These are phyloP conservation scores for Entomobrya multifasciata DNA, from an alignment of 2,888 invertebrate genomes.

Conservation along the genomic window DNA sequence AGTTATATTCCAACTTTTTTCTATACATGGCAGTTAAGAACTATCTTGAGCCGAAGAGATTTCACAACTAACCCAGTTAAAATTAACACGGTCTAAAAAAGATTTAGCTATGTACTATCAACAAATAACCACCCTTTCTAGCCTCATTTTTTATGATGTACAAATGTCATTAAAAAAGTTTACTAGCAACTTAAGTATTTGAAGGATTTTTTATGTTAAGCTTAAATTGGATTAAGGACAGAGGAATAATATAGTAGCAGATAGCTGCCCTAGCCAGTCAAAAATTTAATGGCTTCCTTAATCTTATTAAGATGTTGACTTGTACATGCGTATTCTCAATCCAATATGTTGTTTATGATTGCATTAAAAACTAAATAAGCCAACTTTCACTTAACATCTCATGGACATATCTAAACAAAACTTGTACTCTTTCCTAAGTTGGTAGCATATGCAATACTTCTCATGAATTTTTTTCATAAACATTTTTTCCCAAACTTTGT, in stretches of 20 bases:
- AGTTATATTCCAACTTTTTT: no score
- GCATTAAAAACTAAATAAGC: no score
- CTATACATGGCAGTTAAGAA: no score
- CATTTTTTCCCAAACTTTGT: not conserved
- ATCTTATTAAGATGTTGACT: not conserved
- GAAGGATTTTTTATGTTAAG: constrained; percentile 31
- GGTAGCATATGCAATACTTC: not conserved
- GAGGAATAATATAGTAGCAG: not conserved
- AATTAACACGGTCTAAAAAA: not conserved
- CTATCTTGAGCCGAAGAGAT: no score
- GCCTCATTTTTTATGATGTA: not conserved
- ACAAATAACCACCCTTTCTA: not conserved
- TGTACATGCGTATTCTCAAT: not conserved
- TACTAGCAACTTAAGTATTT: constrained; percentile 32
- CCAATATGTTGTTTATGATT: constrained; percentile 2
- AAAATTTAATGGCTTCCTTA: not conserved
- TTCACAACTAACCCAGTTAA: no score
- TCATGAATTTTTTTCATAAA: not conserved
- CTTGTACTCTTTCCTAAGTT: not conserved
- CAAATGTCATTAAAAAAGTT: constrained; percentile 17
- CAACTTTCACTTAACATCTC: not conserved
- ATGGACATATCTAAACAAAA: no score
- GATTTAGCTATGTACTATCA: not conserved
- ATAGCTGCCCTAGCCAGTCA: not conserved
- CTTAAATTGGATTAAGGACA: not conserved